Conservation (phyloP, 2,113 vertebrate species). For the Ploceus nigricollis region DNA sequence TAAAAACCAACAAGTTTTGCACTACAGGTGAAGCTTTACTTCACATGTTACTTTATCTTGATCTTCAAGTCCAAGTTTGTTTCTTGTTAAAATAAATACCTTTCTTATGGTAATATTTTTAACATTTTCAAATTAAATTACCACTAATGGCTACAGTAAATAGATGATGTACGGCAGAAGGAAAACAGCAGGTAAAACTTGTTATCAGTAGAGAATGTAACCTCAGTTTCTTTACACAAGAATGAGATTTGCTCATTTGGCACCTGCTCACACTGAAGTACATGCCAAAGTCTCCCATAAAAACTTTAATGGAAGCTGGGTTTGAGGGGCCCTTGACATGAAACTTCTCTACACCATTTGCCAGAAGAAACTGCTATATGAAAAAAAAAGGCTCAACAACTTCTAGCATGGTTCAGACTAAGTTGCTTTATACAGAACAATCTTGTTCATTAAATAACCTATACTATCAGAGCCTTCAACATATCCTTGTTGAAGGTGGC, state of each 20-base stretch:
- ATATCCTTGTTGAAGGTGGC: constrained; percentile 36
- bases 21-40: constrained; percentile 52
- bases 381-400: constrained; percentile 45
- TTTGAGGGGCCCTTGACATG: neutral
- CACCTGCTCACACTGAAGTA: constrained; percentile 7
- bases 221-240: constrained; percentile 42
- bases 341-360: constrained; percentile 27
- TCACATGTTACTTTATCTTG: constrained; percentile 49
- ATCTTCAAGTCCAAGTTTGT: constrained; percentile 56
- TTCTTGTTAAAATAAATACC: constrained; percentile 59
- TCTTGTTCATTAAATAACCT: constrained; percentile 28
- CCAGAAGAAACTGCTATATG: constrained; percentile 30
- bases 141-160: constrained; percentile 40
- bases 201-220: constrained; percentile 29
- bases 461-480: constrained; percentile 29
- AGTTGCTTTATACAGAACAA: constrained; percentile 40
- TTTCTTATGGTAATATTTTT: constrained; percentile 24
- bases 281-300: neutral
- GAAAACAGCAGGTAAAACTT: constrained; percentile 69
- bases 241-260: constrained; percentile 42
- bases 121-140: constrained; percentile 51
- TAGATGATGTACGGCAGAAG: constrained; percentile 68
- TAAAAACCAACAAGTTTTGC: constrained; percentile 37
- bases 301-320: neutral
- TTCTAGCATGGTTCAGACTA: constrained; percentile 47